Evolutionary conservation across 1,140 invertebrate species (phyloP).

Genomic region (Bathynomus jamesi): DNA sequence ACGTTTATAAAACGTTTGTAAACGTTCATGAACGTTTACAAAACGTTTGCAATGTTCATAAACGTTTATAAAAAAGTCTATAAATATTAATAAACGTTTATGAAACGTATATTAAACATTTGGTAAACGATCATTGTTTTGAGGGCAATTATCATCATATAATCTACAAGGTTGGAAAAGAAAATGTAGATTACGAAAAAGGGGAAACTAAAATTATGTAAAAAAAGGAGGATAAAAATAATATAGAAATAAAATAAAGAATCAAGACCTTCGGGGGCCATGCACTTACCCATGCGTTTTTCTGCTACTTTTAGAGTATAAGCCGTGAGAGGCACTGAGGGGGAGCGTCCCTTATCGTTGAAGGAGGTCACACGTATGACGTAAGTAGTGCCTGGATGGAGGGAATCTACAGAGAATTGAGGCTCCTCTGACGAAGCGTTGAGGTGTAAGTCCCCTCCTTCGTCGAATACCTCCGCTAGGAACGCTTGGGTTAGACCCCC

Average conservation of each 20-base stretch:
- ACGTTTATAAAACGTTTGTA: no score
- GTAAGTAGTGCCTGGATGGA: constrained; percentile 62
- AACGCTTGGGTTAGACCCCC: constrained; percentile 76
- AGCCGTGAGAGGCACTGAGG: constrained; percentile 59
- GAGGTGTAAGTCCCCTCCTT: constrained; percentile 23
- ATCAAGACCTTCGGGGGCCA: neutral
- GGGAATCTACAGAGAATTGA: constrained; percentile 36
- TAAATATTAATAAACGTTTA: neutral
- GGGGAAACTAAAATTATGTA: neutral
- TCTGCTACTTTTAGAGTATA: constrained; percentile 68
- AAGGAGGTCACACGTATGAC: constrained; percentile 63
- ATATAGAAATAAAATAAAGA: neutral
- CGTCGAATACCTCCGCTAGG: constrained; percentile 57
- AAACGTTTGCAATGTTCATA: no score
- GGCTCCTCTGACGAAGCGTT: constrained; percentile 34
- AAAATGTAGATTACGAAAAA: neutral
- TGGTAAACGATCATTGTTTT: no score
- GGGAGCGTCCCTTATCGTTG: constrained; percentile 68
- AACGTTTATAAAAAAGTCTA: neutral
- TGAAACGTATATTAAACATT: neutral
- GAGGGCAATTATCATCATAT: neutral
- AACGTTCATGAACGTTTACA: no score
- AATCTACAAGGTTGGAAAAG: neutral
- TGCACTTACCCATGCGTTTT: constrained; percentile 63
- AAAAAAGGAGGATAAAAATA: neutral